A percentile compares a stretch with the other conserved stretches of the same genome.
Conservation (phyloP, 2,113 vertebrate genomes). For the Alethe diademata region DNA sequence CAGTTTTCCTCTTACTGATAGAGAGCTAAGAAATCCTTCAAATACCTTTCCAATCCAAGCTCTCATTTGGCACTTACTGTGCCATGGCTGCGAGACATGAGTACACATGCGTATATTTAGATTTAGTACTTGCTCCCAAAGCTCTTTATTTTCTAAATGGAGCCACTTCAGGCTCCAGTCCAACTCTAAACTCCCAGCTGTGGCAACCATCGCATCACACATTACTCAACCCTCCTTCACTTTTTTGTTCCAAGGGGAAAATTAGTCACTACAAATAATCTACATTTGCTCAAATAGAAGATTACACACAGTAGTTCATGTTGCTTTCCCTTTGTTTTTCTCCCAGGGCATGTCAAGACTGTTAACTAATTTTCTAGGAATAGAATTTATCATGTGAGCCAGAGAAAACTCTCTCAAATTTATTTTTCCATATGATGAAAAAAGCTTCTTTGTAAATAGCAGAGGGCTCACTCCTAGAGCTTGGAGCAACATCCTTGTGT, state of each 20-base stretch:
- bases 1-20: not conserved
- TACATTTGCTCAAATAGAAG: not conserved
- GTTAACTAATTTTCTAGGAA: constrained; percentile 38
- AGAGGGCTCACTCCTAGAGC: not conserved
- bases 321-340: constrained; percentile 4
- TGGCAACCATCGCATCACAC: not conserved
- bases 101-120: not conserved
- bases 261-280: constrained; percentile 5
- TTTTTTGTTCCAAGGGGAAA: constrained; percentile 17
- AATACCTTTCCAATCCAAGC: not conserved
- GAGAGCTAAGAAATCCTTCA: not conserved
- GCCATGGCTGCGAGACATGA: not conserved
- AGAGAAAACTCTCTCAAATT: not conserved
- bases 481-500: not conserved
- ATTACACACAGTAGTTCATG: not conserved
- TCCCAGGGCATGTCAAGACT: not conserved
- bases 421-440: not conserved
- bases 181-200: constrained; percentile 23
- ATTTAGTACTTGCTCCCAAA: not conserved
- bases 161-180: not conserved
- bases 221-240: not conserved
- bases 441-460: not conserved
- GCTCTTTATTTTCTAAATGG: constrained; percentile 41
- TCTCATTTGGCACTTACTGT: not conserved
- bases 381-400: not conserved